Evolutionary conservation across 2,797 vertebrate genomes (phyloP).

Genomic region (Chaetodon trifasciatus): DNA sequence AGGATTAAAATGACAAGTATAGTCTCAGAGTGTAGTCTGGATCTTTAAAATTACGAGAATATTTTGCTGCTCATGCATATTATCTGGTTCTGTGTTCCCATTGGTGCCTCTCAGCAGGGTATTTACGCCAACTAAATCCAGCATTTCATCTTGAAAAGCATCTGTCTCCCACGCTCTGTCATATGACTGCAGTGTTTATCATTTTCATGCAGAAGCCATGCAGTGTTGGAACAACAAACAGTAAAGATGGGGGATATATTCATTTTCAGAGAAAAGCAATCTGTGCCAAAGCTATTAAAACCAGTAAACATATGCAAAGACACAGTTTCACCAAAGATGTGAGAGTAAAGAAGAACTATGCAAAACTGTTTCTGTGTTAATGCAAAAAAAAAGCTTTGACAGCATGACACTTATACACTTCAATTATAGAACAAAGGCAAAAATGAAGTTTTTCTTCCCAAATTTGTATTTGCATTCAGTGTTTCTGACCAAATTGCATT

Average conservation of each 20-base stretch:
- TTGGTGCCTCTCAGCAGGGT: slow-evolving; percentile 56
- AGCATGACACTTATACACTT: neutral
- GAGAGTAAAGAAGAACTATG: slow-evolving; percentile 1
- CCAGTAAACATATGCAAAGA: slow-evolving; percentile 35
- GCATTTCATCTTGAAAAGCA: slow-evolving; percentile 79
- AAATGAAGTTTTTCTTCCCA: too few species aligned
- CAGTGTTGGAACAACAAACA: slow-evolving; percentile 73
- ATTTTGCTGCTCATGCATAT: slow-evolving; percentile 22
- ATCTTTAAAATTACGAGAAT: slow-evolving; percentile 17
- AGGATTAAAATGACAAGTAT: slow-evolving; percentile 12
- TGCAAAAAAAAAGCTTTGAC: neutral
- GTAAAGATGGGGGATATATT: slow-evolving; percentile 47
- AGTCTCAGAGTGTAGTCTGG: neutral
- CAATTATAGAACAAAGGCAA: neutral
- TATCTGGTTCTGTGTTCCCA: slow-evolving; percentile 32
- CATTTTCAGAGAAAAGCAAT: slow-evolving; percentile 44
- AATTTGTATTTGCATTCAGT: neutral
- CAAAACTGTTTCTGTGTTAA: neutral
- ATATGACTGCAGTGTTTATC: slow-evolving; percentile 75
- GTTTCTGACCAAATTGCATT: neutral
- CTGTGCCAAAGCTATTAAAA: slow-evolving; percentile 29
- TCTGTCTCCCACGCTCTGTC: slow-evolving; percentile 78
- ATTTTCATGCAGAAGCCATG: slow-evolving; percentile 59
- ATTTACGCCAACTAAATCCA: slow-evolving; percentile 70
- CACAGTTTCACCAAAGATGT: neutral